Evolutionary conservation across 1,140 invertebrate genomes (phyloP), one percentile per base, ranked within the genome.

Genomic region (Neodiprion pinetum): DNA sequence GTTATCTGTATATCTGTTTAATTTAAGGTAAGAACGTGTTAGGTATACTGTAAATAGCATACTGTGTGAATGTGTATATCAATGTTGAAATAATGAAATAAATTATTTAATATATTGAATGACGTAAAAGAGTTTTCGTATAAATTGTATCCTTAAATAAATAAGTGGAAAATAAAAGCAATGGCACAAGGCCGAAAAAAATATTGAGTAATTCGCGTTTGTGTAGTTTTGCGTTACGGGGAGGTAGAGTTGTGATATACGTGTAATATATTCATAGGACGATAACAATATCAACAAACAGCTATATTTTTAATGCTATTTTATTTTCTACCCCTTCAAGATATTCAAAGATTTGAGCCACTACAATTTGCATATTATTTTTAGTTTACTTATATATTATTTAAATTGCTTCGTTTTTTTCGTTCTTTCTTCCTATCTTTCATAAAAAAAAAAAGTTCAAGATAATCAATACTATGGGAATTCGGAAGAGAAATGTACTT

Each of bases 361-460:
- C 86, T 88, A 88, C 84, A 84, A 79, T 85, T 82, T 82, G 81
- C 82, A 77, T 87, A 83, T 84, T 79, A 81, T 84, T 84, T 75
- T 81, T 79, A 72, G 80, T 80, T 83, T 78, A 75, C 76, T 80
- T 81, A 80, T 76, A 79, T 66, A 61, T 83, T 84, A 83, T 85
- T 83, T 84, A 80, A 81, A 81, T 80, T 73, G 67, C 75, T 61
- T 61, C 11, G 11, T 61, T 61, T 61, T 61, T 61, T 61, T 61
- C 53, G 9, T 61, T 61, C 9, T 61, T 61, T 9, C n/a, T 61
- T 61, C 9, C 53, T 12, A 61, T 61, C n/a, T 61, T 40, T 61
- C 53, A 61, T 61, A 9, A 61, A 61, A 17, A 21, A 21, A 21
- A 40, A 61, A 61, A 61, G 53, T 7, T 61, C n/a, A 61, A 9